Conservation (phyloP, 1,140 invertebrate species). For the Drosophila erecta region DNA sequence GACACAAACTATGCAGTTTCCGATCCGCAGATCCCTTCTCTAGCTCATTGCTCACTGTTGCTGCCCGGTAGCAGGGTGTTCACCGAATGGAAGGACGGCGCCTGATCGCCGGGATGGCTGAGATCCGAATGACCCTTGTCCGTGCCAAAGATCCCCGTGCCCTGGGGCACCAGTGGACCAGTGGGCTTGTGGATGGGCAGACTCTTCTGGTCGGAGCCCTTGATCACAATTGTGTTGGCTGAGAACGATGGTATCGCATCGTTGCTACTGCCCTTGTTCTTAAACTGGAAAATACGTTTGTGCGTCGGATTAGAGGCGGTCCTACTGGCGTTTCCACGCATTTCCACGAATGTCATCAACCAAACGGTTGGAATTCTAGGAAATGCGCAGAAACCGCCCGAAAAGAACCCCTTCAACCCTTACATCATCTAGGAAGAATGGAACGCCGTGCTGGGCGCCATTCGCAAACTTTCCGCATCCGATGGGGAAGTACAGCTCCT, state of each 20-base stretch:
- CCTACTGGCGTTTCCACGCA: neutral
- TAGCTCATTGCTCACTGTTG: slow-evolving; percentile 64
- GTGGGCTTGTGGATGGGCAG: slow-evolving; percentile 53
- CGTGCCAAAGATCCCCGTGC: slow-evolving; percentile 71
- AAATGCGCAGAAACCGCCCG: slow-evolving; percentile 5
- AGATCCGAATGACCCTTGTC: slow-evolving; percentile 73
- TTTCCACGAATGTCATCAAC: neutral
- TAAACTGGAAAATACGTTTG: slow-evolving; percentile 66
- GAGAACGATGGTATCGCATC: slow-evolving; percentile 46
- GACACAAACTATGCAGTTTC: slow-evolving; percentile 70
- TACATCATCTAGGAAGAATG: slow-evolving; percentile 71
- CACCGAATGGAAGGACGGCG: slow-evolving; percentile 70
- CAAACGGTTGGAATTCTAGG: neutral
- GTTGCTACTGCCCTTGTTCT: slow-evolving; percentile 37
- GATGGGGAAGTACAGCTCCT: slow-evolving; percentile 87
- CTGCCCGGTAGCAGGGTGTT: slow-evolving; percentile 62
- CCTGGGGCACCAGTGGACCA: slow-evolving; percentile 41
- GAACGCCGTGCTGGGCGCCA: slow-evolving; percentile 72
- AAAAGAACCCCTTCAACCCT: slow-evolving; percentile 18
- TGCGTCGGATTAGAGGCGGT: slow-evolving; percentile 18
- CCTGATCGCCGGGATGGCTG: slow-evolving; percentile 67
- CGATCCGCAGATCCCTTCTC: slow-evolving; percentile 6
- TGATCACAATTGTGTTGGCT: slow-evolving; percentile 45
- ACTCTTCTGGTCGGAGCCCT: slow-evolving; percentile 72
- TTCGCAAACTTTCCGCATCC: slow-evolving; percentile 86